Conservation (phyloP, 23 tunicate genomes). For the Phallusia fumigata region DNA sequence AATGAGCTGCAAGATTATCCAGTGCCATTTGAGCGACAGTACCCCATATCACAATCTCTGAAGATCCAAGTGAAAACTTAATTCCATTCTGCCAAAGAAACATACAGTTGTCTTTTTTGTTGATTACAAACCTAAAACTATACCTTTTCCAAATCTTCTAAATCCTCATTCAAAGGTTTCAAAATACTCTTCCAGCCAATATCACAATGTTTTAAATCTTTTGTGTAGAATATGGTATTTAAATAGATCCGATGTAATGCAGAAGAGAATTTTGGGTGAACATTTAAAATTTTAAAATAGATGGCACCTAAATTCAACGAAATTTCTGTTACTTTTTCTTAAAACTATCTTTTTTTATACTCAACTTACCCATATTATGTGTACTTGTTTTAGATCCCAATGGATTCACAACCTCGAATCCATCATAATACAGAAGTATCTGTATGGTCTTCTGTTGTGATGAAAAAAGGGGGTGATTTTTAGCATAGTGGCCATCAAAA, state of each 20-base stretch:
- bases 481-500: constrained; percentile 15
- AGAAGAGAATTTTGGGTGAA: constrained; percentile 11
- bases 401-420: constrained; percentile 13
- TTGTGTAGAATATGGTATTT: constrained; percentile 7
- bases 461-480: constrained; percentile 11
- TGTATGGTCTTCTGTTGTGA: constrained; percentile 5
- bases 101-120: neutral
- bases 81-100: constrained; percentile 14
- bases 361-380: constrained; percentile 11
- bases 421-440: constrained; percentile 14
- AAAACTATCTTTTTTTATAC: neutral
- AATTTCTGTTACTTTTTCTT: neutral
- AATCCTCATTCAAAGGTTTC: constrained; percentile 4
- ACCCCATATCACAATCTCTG: constrained; percentile 3
- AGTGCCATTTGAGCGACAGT: constrained; percentile 11
- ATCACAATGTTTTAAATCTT: constrained; percentile 10
- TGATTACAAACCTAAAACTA: neutral
- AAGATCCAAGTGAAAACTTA: constrained; percentile 8
- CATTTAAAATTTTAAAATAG: constrained; percentile 2
- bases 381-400: constrained; percentile 8
- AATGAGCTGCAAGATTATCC: constrained; percentile 9
- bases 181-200: constrained; percentile 4
- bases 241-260: constrained; percentile 12
- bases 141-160: constrained; percentile 14
- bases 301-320: neutral